Percentiles rank a stretch among this genome's conserved stretches.
Conservation (phyloP, 2,888 invertebrate species). For the Dendrolimus houi region DNA sequence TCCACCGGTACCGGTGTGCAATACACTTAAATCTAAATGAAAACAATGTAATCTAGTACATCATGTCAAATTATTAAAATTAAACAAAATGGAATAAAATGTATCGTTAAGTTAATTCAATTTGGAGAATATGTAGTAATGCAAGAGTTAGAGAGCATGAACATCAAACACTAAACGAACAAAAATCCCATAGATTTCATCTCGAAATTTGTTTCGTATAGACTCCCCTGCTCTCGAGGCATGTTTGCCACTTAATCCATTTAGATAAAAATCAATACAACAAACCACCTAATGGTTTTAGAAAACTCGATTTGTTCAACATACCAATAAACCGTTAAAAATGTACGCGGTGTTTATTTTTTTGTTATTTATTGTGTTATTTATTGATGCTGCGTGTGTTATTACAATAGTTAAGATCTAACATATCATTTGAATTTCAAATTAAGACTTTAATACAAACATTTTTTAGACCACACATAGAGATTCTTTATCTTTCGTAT, state of each 20-base stretch:
- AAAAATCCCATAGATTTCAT: slow-evolving; percentile 24
- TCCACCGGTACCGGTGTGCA: too few species aligned
- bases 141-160: too few species aligned
- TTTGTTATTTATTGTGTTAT: neutral
- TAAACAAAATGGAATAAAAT: too few species aligned
- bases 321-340: neutral
- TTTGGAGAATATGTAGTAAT: too few species aligned
- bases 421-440: neutral
- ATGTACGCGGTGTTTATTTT: too few species aligned
- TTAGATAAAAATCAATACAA: slow-evolving; percentile 47
- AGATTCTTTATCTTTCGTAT: neutral
- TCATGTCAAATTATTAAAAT: too few species aligned
- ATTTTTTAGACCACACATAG: neutral
- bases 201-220: slow-evolving; percentile 32
- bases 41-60: too few species aligned
- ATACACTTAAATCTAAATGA: too few species aligned
- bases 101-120: too few species aligned
- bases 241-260: slow-evolving; percentile 50
- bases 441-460: neutral
- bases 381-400: neutral
- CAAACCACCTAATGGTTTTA: slow-evolving; percentile 33
- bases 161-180: too few species aligned
- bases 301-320: slow-evolving; percentile 23
- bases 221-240: slow-evolving; percentile 20
- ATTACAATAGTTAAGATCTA: neutral